Percentiles rank a stretch among this genome's conserved stretches.
Evolutionary conservation across 2,797 vertebrate genomes (phyloP).

Genomic region (Spinus pinus): DNA sequence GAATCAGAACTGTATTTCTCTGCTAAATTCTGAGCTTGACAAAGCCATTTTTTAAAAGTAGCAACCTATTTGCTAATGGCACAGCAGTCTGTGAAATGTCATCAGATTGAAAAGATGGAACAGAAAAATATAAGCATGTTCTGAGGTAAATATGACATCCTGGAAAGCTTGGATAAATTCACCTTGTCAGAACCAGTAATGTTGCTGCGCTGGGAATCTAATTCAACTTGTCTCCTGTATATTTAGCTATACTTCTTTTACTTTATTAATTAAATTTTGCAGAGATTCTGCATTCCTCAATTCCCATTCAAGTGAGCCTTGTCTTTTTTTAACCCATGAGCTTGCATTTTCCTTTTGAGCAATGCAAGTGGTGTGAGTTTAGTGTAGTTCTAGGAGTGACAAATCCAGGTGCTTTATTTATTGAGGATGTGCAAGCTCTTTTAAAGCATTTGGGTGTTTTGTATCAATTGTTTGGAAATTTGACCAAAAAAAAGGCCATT

Average conservation of each 20-base stretch:
- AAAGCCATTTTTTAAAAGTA: not conserved
- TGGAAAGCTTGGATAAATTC: constrained; percentile 17
- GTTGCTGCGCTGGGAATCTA: not conserved
- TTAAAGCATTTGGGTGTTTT: not conserved
- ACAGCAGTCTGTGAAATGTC: not conserved
- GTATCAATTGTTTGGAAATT: not conserved
- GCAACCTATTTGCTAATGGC: constrained; percentile 1
- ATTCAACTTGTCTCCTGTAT: not conserved
- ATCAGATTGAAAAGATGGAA: not conserved
- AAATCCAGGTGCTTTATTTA: not conserved
- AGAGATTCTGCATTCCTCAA: not conserved
- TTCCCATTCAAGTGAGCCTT: not conserved
- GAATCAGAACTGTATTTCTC: not conserved
- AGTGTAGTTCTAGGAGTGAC: not conserved
- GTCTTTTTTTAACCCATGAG: not conserved
- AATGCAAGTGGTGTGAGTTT: not conserved
- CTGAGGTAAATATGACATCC: not conserved
- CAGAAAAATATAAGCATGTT: not conserved
- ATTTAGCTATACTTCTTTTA: not conserved
- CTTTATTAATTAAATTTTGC: not conserved
- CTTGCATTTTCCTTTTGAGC: not conserved
- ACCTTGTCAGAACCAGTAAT: not conserved
- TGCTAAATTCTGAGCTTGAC: not conserved
- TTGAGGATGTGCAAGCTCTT: not conserved
- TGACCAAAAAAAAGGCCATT: not conserved